Evolutionary conservation across 2,113 vertebrate genomes (phyloP).

Genomic region (Aplodontia rufa): DNA sequence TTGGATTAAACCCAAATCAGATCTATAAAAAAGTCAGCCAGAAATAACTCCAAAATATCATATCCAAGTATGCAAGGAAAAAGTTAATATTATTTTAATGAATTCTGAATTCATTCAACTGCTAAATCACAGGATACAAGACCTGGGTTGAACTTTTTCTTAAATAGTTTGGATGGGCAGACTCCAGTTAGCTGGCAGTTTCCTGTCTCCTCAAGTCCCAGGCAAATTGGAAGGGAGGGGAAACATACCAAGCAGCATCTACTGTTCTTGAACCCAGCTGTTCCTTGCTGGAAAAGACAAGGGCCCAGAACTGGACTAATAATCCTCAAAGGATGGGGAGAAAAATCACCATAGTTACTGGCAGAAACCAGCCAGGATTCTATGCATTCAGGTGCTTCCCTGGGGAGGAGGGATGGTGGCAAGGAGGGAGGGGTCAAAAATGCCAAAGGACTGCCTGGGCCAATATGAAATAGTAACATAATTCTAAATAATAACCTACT

Average conservation of each 20-base stretch:
- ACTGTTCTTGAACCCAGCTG: not conserved
- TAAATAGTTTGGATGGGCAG: conserved; percentile 56
- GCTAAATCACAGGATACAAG: conserved; percentile 66
- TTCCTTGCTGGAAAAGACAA: not conserved
- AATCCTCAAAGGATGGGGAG: not conserved
- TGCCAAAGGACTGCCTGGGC: not conserved
- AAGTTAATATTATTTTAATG: conserved; percentile 60
- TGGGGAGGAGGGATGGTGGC: not conserved
- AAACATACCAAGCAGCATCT: not conserved
- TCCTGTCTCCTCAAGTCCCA: conserved; percentile 43
- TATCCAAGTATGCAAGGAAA: conserved; percentile 24
- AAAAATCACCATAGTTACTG: not conserved
- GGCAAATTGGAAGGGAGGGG: conserved; percentile 9
- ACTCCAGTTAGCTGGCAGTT: conserved; percentile 14
- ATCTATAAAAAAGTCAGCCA: conserved; percentile 61
- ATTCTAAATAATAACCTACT: conserved; percentile 30
- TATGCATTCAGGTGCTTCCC: conserved; percentile 16
- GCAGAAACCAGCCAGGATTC: not conserved
- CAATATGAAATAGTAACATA: conserved; percentile 11
- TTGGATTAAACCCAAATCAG: not conserved
- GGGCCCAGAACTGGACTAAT: not conserved
- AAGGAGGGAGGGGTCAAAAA: not conserved
- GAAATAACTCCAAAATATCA: conserved; percentile 52
- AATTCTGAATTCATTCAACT: conserved; percentile 61
- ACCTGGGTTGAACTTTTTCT: conserved; percentile 67